A percentile compares a stretch with the other conserved stretches of the same genome.
Conservation (phyloP, 1,140 invertebrate species). For the Asbolus verrucosus region DNA sequence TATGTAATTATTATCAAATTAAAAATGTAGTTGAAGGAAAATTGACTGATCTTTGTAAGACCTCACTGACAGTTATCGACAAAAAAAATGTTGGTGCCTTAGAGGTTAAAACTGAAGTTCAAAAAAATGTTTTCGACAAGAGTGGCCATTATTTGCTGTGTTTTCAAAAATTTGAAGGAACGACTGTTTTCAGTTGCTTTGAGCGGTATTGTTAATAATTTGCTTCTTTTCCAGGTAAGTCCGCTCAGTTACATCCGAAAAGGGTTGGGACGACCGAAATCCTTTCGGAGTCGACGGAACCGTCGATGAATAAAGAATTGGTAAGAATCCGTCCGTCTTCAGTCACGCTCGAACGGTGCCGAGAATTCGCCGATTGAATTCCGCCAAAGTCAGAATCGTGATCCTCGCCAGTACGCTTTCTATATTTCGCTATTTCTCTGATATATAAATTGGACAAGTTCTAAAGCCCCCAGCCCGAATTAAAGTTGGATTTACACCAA, state of each 20-base stretch:
- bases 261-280: neutral
- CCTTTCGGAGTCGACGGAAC: neutral
- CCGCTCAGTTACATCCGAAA: slow-evolving; percentile 8
- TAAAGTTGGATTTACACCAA: slow-evolving; percentile 59
- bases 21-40: too few species aligned
- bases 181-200: too few species aligned
- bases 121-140: too few species aligned
- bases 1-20: too few species aligned
- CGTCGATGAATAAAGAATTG: slow-evolving; percentile 28
- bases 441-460: slow-evolving; percentile 57
- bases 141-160: too few species aligned
- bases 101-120: too few species aligned
- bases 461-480: slow-evolving; percentile 48
- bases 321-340: slow-evolving; percentile 16
- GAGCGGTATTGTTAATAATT: neutral
- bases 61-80: too few species aligned
- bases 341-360: slow-evolving; percentile 31
- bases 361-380: slow-evolving; percentile 39
- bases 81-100: too few species aligned
- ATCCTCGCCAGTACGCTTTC: slow-evolving; percentile 37
- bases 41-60: too few species aligned
- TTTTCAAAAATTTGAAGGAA: too few species aligned
- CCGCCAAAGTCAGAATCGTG: slow-evolving; percentile 25
- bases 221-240: slow-evolving; percentile 16
- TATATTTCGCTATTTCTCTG: slow-evolving; percentile 48